Evolutionary conservation across 2,113 vertebrate species (phyloP).

Genomic region (Tragelaphus scriptus): DNA sequence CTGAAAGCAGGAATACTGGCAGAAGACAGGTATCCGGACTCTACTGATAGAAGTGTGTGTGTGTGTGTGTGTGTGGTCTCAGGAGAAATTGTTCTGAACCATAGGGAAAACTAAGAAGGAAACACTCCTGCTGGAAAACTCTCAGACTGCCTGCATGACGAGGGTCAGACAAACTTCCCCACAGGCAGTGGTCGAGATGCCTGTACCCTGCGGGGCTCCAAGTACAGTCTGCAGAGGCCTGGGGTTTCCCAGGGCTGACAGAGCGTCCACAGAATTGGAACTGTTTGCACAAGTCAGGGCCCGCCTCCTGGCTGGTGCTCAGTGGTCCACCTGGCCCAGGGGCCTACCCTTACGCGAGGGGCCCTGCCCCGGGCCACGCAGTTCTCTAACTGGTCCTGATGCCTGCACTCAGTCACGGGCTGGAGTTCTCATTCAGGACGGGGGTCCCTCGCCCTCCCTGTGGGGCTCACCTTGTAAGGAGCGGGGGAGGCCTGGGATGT

Average conservation of each 20-base stretch:
- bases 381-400: neutral
- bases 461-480: neutral
- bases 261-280: too few relatives aligned
- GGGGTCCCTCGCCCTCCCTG: neutral
- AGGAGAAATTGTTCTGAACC: neutral
- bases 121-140: neutral
- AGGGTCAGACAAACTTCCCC: too few relatives aligned
- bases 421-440: neutral
- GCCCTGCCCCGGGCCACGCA: accelerated
- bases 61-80: accelerated
- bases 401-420: accelerated
- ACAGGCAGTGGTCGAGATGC: neutral
- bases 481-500: accelerated
- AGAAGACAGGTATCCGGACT: neutral
- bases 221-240: accelerated
- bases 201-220: neutral
- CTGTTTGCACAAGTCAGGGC: too few relatives aligned
- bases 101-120: neutral
- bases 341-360: accelerated
- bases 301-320: neutral
- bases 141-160: neutral
- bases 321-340: neutral
- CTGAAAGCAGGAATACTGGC: accelerated
- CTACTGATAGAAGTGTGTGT: accelerated
- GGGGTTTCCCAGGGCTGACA: neutral